Base-by-base conservation (phyloP, 1,140 invertebrate genomes). In the Papilio glaucus region DNA sequence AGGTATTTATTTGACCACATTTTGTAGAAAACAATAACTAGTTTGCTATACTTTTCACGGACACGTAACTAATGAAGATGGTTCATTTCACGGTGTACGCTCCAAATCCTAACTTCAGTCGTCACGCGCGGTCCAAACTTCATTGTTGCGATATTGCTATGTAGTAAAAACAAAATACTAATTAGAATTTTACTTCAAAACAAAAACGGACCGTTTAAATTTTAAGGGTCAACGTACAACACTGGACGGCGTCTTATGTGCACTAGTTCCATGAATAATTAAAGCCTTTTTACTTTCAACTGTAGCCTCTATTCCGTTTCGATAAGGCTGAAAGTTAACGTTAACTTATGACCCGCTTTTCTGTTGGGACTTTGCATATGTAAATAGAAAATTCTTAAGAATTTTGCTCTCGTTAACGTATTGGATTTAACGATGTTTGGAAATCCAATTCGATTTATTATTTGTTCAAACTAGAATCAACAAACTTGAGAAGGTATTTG, bases 251-350 rank as follows among this genome's bases (percentile, higher is more conserved):
- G 67, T 72, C 79, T 87, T 86, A 78, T 86, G 86, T 87, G 86
- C 86, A 87, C 83, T 82, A 88, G 81, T 88, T 88, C 81, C 15
- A 63, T 79, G 70, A 77, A 80, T 73, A 79, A 79, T 33, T 75
- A 73, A 29, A 53, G 72, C 39, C 57, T 57, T 49, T 72, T 39
- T 26, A 8, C 5, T 10, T 26, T 6, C 37, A 8, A 69, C 53
- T 33, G 15, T n/a, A 45, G 24, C n/a, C 67, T 69, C 26, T 69
- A 49, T 49, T 49, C 33, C 67, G 29, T 69, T 49, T 4, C 37
- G 2, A 53, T 69, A 65, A 65, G 67, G 24, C 45, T 49, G 7
- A 10, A 9, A 15, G 21, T 53, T 53, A 53, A 41, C 15, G 18
- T 7, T 49, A 9, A 6, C 8, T 53, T 53, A 53, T 53, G 49